Evolutionary conservation across 2,888 invertebrate species (phyloP).

Genomic region (Polymixis flavicincta): DNA sequence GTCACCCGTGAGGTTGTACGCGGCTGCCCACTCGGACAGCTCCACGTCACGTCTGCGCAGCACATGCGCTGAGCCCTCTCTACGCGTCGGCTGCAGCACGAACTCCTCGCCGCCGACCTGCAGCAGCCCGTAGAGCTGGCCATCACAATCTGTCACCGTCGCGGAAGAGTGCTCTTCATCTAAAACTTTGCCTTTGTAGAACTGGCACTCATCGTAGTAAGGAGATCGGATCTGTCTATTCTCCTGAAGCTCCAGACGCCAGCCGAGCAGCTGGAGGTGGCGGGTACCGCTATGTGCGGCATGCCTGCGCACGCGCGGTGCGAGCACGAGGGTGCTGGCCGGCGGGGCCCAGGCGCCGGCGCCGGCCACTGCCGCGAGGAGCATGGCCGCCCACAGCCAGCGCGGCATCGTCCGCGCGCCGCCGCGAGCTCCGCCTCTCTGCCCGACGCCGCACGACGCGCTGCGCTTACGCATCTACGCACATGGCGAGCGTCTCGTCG

Average conservation of each 20-base stretch:
- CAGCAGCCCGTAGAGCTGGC: constrained; percentile 89
- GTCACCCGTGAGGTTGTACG: constrained; percentile 86
- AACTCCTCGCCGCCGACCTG: constrained; percentile 85
- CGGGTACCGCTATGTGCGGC: constrained; percentile 68
- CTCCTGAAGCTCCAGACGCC: constrained; percentile 84
- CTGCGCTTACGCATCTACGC: constrained; percentile 87
- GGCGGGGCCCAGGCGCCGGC: constrained; percentile 75
- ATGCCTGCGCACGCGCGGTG: constrained; percentile 73
- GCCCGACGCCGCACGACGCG: constrained; percentile 75
- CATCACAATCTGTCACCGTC: constrained; percentile 89
- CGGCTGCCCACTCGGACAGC: constrained; percentile 78
- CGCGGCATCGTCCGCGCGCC: constrained; percentile 87
- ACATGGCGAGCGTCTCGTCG: constrained; percentile 88
- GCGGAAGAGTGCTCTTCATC: constrained; percentile 84
- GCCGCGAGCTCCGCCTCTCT: constrained; percentile 84
- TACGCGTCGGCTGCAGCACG: constrained; percentile 85
- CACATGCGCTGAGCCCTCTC: constrained; percentile 76
- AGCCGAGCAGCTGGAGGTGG: constrained; percentile 83
- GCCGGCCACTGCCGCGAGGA: constrained; percentile 76
- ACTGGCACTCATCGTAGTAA: constrained; percentile 84
- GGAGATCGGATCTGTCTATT: constrained; percentile 86
- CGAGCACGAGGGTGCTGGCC: constrained; percentile 68
- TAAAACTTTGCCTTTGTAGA: constrained; percentile 84
- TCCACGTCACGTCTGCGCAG: constrained; percentile 83
- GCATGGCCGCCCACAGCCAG: constrained; percentile 84